phyloP scores from a whole-genome alignment of 2,797 vertebrate genomes.

The Chromis chromis region DNA sequence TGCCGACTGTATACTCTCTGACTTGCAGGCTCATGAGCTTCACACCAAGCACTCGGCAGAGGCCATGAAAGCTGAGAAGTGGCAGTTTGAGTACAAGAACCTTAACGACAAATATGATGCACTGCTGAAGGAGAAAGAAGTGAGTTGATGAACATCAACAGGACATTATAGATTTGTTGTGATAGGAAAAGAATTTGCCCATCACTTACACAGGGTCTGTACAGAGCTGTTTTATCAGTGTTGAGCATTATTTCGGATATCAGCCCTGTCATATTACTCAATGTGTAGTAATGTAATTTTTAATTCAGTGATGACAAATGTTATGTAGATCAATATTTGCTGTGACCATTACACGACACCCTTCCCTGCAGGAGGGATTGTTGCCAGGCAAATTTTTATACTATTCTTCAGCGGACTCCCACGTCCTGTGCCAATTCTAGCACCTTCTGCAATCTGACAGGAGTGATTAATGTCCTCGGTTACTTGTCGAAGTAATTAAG shows the following conservation, averaged over 20 bases:
- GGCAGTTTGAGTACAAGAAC: slow-evolving; percentile 93
- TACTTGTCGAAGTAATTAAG: slow-evolving; percentile 39
- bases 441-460: slow-evolving; percentile 60
- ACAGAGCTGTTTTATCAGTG: not conserved
- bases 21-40: slow-evolving; percentile 89
- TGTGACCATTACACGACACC: slow-evolving; percentile 6
- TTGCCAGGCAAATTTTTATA: slow-evolving; percentile 52
- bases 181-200: not conserved
- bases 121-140: slow-evolving; percentile 91
- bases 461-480: slow-evolving; percentile 57
- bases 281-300: not conserved
- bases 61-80: slow-evolving; percentile 92
- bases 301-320: slow-evolving; percentile 2
- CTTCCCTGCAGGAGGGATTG: slow-evolving; percentile 24
- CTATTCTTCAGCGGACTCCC: slow-evolving; percentile 60
- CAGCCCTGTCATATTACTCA: not conserved
- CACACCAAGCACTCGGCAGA: slow-evolving; percentile 88
- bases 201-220: not conserved
- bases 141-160: slow-evolving; percentile 53
- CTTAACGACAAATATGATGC: slow-evolving; percentile 90
- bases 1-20: slow-evolving; percentile 52
- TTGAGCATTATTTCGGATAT: too few species aligned
- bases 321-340: slow-evolving; percentile 15
- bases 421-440: slow-evolving; percentile 56
- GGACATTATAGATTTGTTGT: not conserved